Conservation (phyloP, 2,797 vertebrate genomes). For the Sorex maritimensis region DNA sequence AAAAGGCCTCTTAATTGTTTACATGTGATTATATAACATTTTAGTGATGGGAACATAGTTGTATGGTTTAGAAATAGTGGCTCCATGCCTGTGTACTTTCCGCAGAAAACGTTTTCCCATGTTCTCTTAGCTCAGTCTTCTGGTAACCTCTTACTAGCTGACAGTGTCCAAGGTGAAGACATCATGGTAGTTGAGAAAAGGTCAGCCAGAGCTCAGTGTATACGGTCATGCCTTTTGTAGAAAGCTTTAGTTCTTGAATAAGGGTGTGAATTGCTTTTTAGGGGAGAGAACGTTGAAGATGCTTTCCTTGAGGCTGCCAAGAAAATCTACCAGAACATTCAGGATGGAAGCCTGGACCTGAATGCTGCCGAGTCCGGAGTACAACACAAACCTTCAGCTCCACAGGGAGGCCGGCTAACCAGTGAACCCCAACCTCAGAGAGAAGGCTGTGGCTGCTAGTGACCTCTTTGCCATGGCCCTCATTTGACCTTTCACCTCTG, state of each 20-base stretch:
- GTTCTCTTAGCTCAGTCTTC: slow-evolving; percentile 73
- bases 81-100: slow-evolving; percentile 7
- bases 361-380: slow-evolving; percentile 98
- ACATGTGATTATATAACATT: background rate
- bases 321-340: slow-evolving; percentile 99
- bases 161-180: slow-evolving; percentile 78
- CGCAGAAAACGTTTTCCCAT: slow-evolving; percentile 61
- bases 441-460: slow-evolving; percentile 99
- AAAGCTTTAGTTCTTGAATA: slow-evolving; percentile 57
- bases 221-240: slow-evolving; percentile 54
- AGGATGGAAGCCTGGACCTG: slow-evolving; percentile 98
- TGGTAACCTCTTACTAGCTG: slow-evolving; percentile 78
- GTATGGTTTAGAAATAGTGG: slow-evolving; percentile 36
- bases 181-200: slow-evolving; percentile 76
- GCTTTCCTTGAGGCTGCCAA: slow-evolving; percentile 98
- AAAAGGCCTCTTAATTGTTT: slow-evolving; percentile 17
- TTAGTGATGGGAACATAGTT: slow-evolving; percentile 48
- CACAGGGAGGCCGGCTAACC: slow-evolving; percentile 98
- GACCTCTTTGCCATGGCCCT: slow-evolving; percentile 89
- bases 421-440: slow-evolving; percentile 99
- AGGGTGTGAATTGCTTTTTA: slow-evolving; percentile 86
- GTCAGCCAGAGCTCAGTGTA: slow-evolving; percentile 75
- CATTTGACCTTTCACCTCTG: slow-evolving; percentile 90
- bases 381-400: slow-evolving; percentile 99
- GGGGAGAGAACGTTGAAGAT: slow-evolving; percentile 98